Evolutionary conservation across 1,140 invertebrate genomes (phyloP), one percentile per base, ranked within the genome.

Genomic region (Calephelis virginiensis): DNA sequence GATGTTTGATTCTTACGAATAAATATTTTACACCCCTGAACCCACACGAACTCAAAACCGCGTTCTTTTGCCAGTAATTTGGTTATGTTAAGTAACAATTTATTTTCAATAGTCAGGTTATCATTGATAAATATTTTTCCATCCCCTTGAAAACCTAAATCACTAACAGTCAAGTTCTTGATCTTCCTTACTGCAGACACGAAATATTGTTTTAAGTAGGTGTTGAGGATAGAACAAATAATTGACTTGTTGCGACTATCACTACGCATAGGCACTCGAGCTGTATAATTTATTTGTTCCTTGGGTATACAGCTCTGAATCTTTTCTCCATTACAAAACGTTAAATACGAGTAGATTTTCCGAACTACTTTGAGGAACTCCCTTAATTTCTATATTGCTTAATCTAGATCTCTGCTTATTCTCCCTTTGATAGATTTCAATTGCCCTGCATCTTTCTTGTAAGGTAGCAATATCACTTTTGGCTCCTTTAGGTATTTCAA

Each of bases 1-100:
- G 43, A 10, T 28, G 28, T 28, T 28, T 28, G 28, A 47, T 62
- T 46, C 17, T 62, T 62, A n/a, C 61, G n/a, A 2, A 62, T 38
- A 11, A 62, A 46, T 13, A 62, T 62, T 62, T 62, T 62, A 28
- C 61, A 46, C n/a, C 12, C 37, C 10, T 46, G 45, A 5, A 62
- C 61, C 61, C 61, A 62, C 12, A 47, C 14, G 10, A 46, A 46
- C 8, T n/a, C 11, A 38, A 46, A 62, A 5, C 45, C 45, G 5
- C 13, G 4, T 10, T 53, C 13, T 10, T 17, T 53, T 6, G 13
- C 13, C 7, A 17, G 0, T 5, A 13, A 10, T 17, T 53, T 17
- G 1, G 13, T 17, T 53, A 17, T 17, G 11, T 53, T 53, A 10
- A 17, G 9, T 28, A 53, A 7, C 1, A 53, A 11, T 53, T 53